Conservation (phyloP, 2,888 invertebrate genomes). For the Magallana nippona region DNA sequence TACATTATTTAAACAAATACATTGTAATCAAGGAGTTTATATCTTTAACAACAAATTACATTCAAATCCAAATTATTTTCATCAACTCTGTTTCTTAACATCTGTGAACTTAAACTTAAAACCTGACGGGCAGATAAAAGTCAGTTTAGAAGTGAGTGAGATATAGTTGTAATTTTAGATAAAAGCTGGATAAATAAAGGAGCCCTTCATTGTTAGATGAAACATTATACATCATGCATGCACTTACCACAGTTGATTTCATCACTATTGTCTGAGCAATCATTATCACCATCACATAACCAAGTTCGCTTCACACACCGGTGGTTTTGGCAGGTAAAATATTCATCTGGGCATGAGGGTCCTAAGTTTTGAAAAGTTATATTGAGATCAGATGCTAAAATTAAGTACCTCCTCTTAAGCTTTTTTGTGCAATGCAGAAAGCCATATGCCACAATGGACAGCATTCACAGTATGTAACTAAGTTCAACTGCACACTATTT, state of each 20-base stretch:
- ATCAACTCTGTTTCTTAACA: too few relatives aligned
- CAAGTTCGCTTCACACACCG: conserved; percentile 85
- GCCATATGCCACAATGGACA: neutral
- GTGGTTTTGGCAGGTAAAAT: conserved; percentile 74
- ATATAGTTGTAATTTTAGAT: too few relatives aligned
- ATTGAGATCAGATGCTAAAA: neutral
- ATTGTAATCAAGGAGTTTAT: too few relatives aligned
- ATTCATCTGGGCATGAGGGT: conserved; percentile 66
- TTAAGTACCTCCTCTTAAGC: neutral
- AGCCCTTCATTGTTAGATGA: too few relatives aligned
- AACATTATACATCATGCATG: neutral
- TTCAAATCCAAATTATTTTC: too few relatives aligned
- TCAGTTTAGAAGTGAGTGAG: too few relatives aligned
- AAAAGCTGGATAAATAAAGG: too few relatives aligned
- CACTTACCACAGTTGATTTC: conserved; percentile 86
- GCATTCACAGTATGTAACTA: too few relatives aligned
- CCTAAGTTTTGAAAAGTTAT: neutral
- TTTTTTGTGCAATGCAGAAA: neutral
- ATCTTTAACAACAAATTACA: too few relatives aligned
- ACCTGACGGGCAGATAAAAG: too few relatives aligned
- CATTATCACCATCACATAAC: conserved; percentile 97
- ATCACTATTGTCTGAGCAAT: conserved; percentile 97
- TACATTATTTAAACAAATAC: too few relatives aligned
- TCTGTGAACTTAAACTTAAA: too few relatives aligned
- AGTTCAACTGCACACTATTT: neutral